phyloP scores from a whole-genome alignment of 2,888 invertebrate genomes.

The Lypha dubia region DNA sequence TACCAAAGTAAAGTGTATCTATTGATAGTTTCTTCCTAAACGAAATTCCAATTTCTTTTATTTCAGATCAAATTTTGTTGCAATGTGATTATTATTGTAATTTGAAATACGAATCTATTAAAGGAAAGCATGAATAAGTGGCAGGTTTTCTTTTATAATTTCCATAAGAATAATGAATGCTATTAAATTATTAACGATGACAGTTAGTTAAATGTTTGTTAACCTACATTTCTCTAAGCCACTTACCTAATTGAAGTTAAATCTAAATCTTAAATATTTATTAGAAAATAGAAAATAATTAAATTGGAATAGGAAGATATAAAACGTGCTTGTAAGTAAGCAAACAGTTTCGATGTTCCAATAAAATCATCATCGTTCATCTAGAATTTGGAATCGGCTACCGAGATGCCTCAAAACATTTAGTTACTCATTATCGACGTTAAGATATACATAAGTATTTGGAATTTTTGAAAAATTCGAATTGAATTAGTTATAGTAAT shows the following conservation, averaged over 20 bases:
- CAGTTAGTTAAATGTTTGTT: background rate
- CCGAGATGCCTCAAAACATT: no score
- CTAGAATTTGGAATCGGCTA: no score
- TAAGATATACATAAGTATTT: no score
- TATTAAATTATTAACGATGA: background rate
- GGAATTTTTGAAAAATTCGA: no score
- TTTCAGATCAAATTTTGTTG: conserved; percentile 34
- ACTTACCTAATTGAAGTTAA: background rate
- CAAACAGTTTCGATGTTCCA: background rate
- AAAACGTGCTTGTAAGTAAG: background rate
- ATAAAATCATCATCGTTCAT: no score
- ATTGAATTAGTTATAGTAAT: no score
- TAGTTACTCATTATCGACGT: no score
- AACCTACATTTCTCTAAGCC: background rate
- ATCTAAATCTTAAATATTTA: background rate
- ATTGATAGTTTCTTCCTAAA: conserved; percentile 34
- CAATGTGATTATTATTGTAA: conserved; percentile 41
- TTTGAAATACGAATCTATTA: conserved; percentile 22
- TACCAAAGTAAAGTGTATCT: no score
- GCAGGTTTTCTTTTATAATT: background rate
- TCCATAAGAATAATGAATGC: conserved; percentile 2
- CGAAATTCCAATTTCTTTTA: conserved; percentile 32
- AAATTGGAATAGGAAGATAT: background rate
- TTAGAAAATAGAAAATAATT: background rate
- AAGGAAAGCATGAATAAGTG: conserved; percentile 35